These are phyloP conservation scores for Diarsia dahlii DNA, from an alignment of 2,888 invertebrate genomes.

Conservation along the genomic window DNA sequence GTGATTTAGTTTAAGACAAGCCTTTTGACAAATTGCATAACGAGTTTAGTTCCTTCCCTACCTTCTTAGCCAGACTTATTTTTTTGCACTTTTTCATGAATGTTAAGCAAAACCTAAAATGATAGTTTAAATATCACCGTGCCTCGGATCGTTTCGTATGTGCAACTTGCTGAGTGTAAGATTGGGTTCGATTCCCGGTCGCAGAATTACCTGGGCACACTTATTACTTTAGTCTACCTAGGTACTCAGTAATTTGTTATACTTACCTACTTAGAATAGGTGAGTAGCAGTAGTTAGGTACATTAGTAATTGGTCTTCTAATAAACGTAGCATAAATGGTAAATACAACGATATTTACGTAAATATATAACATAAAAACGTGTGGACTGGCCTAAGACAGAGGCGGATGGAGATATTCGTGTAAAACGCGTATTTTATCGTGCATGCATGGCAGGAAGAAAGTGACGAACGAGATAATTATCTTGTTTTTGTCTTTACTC, in stretches of 20 bases:
- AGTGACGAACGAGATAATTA: conserved; percentile 55
- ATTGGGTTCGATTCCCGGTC: too few species aligned
- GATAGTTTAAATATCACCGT: not conserved
- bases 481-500: conserved; percentile 10
- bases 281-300: not conserved
- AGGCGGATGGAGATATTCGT: conserved; percentile 78
- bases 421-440: conserved; percentile 79
- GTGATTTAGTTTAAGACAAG: conserved; percentile 33
- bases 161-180: too few species aligned
- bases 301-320: not conserved
- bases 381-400: conserved; percentile 66
- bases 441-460: conserved; percentile 67
- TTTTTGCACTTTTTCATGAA: not conserved
- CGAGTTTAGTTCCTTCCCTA: not conserved
- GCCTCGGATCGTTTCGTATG: too few species aligned
- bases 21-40: conserved; percentile 8
- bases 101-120: not conserved
- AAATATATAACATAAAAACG: conserved; percentile 21
- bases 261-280: not conserved
- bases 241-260: not conserved
- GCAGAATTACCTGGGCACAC: too few species aligned
- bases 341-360: conserved; percentile 1
- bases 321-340: not conserved
- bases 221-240: not conserved
- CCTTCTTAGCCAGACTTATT: not conserved